phyloP scores from a whole-genome alignment of 1,140 invertebrate species.

The Achroia grisella region DNA sequence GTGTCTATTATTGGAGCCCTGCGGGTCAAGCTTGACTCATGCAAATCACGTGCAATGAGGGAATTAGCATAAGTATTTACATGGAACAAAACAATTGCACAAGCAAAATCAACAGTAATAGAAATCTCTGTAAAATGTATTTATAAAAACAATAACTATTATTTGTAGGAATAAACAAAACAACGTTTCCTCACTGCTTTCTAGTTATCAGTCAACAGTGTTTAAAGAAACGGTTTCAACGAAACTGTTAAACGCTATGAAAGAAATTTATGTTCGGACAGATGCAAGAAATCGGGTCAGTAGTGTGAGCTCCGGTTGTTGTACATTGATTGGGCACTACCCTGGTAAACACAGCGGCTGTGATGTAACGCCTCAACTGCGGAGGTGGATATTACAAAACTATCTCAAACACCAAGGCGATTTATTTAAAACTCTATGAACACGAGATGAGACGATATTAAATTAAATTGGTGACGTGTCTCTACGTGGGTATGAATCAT shows the following conservation, averaged over 20 bases:
- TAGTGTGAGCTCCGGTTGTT: conserved; percentile 46
- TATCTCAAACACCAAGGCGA: too few relatives aligned
- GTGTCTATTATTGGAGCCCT: conserved; percentile 62
- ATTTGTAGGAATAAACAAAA: too few relatives aligned
- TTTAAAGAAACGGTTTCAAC: too few relatives aligned
- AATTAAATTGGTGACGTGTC: too few relatives aligned
- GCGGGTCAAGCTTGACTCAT: conserved; percentile 55
- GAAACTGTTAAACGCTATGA: conserved; percentile 4
- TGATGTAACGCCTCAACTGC: conserved; percentile 44
- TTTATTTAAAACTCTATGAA: too few relatives aligned
- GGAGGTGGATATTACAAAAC: conserved; percentile 45
- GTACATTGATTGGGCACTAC: conserved; percentile 42
- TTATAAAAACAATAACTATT: too few relatives aligned
- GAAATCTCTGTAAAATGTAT: too few relatives aligned
- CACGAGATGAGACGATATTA: too few relatives aligned
- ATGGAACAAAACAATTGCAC: too few relatives aligned
- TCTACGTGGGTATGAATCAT: too few relatives aligned
- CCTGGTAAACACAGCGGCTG: conserved; percentile 46
- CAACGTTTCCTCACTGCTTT: too few relatives aligned
- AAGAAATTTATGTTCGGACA: conserved; percentile 35
- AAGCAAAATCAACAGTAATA: too few relatives aligned
- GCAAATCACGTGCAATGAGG: conserved; percentile 58
- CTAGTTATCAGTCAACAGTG: not conserved
- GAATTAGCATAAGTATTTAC: conserved; percentile 61
- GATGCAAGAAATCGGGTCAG: conserved; percentile 58